Conservation (phyloP, 2,113 vertebrate species). For the Brienomyrus brachyistius region DNA sequence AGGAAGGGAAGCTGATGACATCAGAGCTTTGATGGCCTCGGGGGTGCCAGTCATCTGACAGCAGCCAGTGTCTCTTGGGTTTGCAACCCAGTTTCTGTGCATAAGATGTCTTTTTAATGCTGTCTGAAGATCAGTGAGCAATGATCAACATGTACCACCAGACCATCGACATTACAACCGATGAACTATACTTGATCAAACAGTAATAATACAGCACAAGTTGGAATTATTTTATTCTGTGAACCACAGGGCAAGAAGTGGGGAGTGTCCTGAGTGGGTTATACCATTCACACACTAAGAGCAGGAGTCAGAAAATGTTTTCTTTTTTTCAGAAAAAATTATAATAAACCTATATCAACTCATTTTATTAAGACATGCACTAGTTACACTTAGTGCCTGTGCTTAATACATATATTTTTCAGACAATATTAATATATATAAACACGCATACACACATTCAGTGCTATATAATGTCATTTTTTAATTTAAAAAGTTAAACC, state of each 20-base stretch:
- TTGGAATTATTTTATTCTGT: background rate
- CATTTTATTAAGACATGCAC: background rate
- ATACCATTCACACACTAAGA: background rate
- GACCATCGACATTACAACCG: background rate
- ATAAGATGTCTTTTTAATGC: background rate
- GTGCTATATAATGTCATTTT: background rate
- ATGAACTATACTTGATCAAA: background rate
- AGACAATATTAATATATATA: background rate
- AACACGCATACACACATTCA: background rate
- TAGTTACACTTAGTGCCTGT: background rate
- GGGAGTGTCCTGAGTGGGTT: background rate
- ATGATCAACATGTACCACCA: background rate
- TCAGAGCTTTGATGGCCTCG: background rate
- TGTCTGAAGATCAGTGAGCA: background rate
- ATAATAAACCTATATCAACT: background rate
- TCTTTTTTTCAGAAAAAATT: background rate
- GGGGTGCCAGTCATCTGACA: constrained; percentile 4
- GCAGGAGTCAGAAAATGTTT: background rate
- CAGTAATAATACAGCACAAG: background rate
- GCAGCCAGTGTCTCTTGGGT: background rate
- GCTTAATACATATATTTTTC: background rate
- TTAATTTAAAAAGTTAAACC: background rate
- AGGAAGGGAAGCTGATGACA: background rate
- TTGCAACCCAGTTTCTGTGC: background rate
- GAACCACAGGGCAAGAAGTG: background rate